These are phyloP conservation scores for Phyllostomus hastatus DNA, from an alignment of 2,113 vertebrate species.

Conservation along the genomic window DNA sequence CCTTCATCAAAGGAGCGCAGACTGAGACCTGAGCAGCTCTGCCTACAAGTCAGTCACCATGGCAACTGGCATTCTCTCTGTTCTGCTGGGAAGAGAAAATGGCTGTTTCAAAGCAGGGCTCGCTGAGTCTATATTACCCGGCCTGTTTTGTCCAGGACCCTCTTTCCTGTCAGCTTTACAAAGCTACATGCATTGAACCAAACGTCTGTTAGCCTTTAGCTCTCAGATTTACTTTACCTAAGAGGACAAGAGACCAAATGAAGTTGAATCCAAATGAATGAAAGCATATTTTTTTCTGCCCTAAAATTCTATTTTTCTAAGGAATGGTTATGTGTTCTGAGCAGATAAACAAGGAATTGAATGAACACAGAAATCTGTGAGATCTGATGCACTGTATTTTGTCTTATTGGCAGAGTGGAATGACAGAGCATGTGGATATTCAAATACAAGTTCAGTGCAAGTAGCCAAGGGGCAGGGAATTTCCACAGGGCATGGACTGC, in stretches of 20 bases:
- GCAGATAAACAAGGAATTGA: neutral
- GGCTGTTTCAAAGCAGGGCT: constrained; percentile 51
- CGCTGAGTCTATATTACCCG: neutral
- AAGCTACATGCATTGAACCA: neutral
- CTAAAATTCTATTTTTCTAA: constrained; percentile 3
- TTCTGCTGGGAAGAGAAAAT: constrained; percentile 63
- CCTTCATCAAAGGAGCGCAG: neutral
- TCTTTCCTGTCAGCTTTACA: neutral
- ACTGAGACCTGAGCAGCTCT: constrained; percentile 28
- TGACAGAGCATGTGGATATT: neutral
- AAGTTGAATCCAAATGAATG: constrained; percentile 19
- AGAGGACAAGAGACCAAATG: constrained; percentile 8
- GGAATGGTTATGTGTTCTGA: neutral
- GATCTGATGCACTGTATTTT: neutral
- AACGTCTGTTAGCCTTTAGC: neutral
- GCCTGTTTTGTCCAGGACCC: neutral
- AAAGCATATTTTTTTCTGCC: neutral
- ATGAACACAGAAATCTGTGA: neutral
- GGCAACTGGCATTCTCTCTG: constrained; percentile 61
- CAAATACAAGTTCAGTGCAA: neutral
- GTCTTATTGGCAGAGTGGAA: neutral
- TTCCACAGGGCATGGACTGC: neutral
- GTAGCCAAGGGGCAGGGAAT: neutral
- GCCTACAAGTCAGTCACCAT: constrained; percentile 72
- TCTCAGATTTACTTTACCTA: neutral